phyloP scores from a whole-genome alignment of 2,888 invertebrate species.

The Allophyes oxyacanthae region DNA sequence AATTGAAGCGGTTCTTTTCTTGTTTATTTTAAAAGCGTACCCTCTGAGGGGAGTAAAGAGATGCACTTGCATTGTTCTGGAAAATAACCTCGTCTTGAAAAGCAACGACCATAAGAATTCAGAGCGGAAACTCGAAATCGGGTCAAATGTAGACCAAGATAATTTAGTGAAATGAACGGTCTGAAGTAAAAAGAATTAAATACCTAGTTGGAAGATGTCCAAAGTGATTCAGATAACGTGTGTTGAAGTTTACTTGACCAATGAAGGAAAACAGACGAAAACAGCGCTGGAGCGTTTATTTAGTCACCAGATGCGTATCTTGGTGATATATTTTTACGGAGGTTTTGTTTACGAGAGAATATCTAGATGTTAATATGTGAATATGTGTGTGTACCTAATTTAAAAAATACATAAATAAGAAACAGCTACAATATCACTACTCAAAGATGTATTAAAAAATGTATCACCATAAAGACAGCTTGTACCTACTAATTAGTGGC shows the following conservation, averaged over 20 bases:
- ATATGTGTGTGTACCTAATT: too few relatives aligned
- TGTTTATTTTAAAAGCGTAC: slow-evolving; percentile 61
- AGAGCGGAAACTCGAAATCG: slow-evolving; percentile 60
- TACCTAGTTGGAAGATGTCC: slow-evolving; percentile 68
- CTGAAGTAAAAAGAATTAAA: slow-evolving; percentile 64
- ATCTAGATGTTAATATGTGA: too few relatives aligned
- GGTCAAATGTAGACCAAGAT: slow-evolving; percentile 64
- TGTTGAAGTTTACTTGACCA: slow-evolving; percentile 46
- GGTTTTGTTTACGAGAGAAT: slow-evolving; percentile 10
- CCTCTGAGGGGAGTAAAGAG: slow-evolving; percentile 51
- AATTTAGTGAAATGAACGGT: slow-evolving; percentile 68
- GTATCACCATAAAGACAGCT: too few relatives aligned
- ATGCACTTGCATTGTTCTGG: slow-evolving; percentile 68
- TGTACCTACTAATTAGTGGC: too few relatives aligned
- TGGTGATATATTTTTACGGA: slow-evolving; percentile 26
- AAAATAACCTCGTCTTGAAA: slow-evolving; percentile 72
- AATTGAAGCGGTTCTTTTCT: slow-evolving; percentile 62
- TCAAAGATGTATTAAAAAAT: too few relatives aligned
- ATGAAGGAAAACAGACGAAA: slow-evolving; percentile 45
- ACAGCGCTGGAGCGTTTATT: slow-evolving; percentile 33
- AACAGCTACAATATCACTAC: too few relatives aligned
- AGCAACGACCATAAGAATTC: slow-evolving; percentile 72
- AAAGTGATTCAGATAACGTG: slow-evolving; percentile 58
- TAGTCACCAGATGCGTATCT: slow-evolving; percentile 39
- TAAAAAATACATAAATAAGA: too few relatives aligned